Percentiles rank a stretch among this genome's conserved stretches.
Conservation (phyloP, 2,888 invertebrate genomes). For the Ormyrus labotus region DNA sequence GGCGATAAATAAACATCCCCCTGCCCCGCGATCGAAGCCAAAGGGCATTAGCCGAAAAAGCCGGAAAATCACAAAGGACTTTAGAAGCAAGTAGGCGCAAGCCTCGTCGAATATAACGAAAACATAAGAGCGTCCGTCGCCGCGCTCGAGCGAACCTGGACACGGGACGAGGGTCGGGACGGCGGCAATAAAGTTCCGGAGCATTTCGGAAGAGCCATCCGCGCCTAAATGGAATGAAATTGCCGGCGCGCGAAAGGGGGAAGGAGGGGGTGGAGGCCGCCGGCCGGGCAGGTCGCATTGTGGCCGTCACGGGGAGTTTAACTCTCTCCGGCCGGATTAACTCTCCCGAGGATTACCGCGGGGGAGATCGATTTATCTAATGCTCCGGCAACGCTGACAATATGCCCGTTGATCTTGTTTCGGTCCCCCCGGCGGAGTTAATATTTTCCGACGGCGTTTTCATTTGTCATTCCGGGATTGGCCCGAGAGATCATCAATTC, state of each 20-base stretch:
- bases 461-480: too few relatives aligned
- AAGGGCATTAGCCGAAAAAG: too few relatives aligned
- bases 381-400: background rate
- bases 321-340: background rate
- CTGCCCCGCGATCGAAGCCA: too few relatives aligned
- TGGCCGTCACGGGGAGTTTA: conserved; percentile 42
- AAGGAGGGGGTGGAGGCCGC: too few relatives aligned
- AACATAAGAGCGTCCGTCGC: background rate
- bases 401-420: background rate
- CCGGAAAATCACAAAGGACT: too few relatives aligned
- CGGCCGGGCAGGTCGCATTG: conserved; percentile 58
- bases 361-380: background rate
- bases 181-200: conserved; percentile 12
- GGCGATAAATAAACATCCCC: too few relatives aligned
- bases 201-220: background rate
- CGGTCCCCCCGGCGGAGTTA: background rate
- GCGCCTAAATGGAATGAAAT: conserved; percentile 26
- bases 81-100: too few relatives aligned
- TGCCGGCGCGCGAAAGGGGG: conserved; percentile 21
- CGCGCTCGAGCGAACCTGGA: background rate
- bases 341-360: background rate
- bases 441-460: too few relatives aligned
- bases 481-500: too few relatives aligned
- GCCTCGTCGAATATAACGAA: too few relatives aligned
- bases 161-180: background rate